Evolutionary conservation across 2,888 invertebrate species (phyloP), one percentile per base, ranked within the genome.

Genomic region (Eupithecia dodoneata): DNA sequence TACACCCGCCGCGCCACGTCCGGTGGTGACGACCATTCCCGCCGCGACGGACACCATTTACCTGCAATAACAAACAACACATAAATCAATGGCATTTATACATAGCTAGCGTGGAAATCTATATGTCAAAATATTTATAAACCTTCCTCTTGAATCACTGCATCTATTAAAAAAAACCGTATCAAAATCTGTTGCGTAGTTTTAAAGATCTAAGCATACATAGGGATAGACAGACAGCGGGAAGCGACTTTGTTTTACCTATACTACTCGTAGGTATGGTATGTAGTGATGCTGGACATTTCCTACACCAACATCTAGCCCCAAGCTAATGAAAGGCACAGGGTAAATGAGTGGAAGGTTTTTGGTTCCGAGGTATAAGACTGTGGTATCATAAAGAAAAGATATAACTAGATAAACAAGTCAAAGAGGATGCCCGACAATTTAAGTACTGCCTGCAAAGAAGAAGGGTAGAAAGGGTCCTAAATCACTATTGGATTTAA

Each of bases 21-120:
- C 86, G 97, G 97, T 87, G 97, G 97, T 87, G 97, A 97, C 86
- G 97, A 98, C 98, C 98, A 98, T 94, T 98, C 98, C 94, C 98
- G 97, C 94, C 98, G 96, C 91, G 97, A 97, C 90, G 97, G 97
- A 96, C 98, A 98, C 98, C 98, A 98, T 96, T 98, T 98, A 94
- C 98, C 98, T 98, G 96, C 13, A 96, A 88, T 87, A 10, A 47
- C 12, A 63, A 47, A 42, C 45, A n/a, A 69, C 1, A 44, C 15
- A 18, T 69, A 15, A 45, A 18, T n/a, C 18, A 69, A 45, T 59
- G 55, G n/a, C n/a, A n/a, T n/a, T 7, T 52, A 52, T 7, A 52
- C 52, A 15, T 47, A 30, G 30, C 30, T 30, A 30, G 30, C 30
- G 30, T 30, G 30, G 30, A 30, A 30, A 30, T 30, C 1, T 30